Evolutionary conservation across 2,113 vertebrate genomes (phyloP), one percentile per base, ranked within the genome.

Genomic region (Chrysochloris asiatica): DNA sequence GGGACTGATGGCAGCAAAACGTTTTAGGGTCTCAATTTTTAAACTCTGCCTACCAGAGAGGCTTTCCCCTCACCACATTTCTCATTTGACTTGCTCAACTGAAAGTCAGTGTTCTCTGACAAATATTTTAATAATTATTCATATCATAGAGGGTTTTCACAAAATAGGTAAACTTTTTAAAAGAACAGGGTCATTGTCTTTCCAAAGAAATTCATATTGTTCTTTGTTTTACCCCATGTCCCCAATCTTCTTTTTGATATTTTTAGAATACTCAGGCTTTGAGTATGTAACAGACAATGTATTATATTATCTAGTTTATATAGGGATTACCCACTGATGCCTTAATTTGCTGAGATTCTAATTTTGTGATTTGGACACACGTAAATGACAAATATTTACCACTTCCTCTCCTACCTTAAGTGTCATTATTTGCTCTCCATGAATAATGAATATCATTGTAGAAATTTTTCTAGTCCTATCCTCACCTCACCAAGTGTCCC

Each of bases 61-160:
- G 26, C 11, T 79, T 41, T 36, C 21, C 28, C 26, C 72, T 69
- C 41, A 75, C 36, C 72, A 63, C 50, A 63, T 38, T 80, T 80
- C 69, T 93, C 79, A 54, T 47, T 80, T 65, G 82, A 33, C 76
- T 38, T 73, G 19, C 61, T 56, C 43, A 83, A 41, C 17, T 79
- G 80, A 81, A 47, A 93, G 63, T 14, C 47, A 85, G 50, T 13
- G 8, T 30, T 77, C 52, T 93, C 24, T 48, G 33, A 56, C 11
- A 48, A 59, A 26, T 69, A 83, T 91, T 91, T 69, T 26, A 78
- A 61, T 76, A 87, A n/a, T 61, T 50, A 75, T n/a, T 80, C 83
- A 69, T 19, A 65, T n/a, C 33, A 79, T 47, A 83, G 63, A 82
- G 38, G 12, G n/a, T 86, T 81, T 93, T 81, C 47, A 90, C 50